phyloP scores from a whole-genome alignment of 2,888 invertebrate species.

The Brachyptera risi region DNA sequence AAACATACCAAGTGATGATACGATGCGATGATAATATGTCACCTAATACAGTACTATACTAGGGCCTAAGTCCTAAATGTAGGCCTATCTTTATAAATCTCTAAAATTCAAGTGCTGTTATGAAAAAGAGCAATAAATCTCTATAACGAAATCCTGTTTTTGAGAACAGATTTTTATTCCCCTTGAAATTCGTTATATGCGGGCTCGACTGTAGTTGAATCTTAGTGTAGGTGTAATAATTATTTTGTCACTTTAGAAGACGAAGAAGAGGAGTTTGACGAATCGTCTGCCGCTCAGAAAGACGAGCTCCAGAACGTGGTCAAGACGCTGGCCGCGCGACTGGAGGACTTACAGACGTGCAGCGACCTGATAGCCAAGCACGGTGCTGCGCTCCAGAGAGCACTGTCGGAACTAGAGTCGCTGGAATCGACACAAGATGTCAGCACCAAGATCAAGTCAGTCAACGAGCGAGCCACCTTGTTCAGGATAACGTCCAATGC shows the following conservation, averaged over 20 bases:
- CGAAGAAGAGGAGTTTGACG: constrained; percentile 73
- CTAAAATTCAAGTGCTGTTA: no score
- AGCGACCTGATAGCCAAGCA: constrained; percentile 87
- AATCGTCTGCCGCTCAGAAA: constrained; percentile 52
- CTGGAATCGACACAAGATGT: constrained; percentile 56
- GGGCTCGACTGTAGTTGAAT: no score
- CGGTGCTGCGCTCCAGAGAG: constrained; percentile 76
- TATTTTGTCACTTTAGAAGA: constrained; percentile 60
- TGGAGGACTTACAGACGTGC: constrained; percentile 89
- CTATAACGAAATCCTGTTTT: no score
- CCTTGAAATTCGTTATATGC: no score
- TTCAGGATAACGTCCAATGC: constrained; percentile 94
- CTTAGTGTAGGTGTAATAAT: no score
- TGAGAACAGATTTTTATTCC: no score
- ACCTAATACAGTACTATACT: no score
- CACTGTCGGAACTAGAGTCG: constrained; percentile 72
- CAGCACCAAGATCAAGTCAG: constrained; percentile 76
- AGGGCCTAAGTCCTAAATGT: no score
- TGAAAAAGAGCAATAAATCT: no score
- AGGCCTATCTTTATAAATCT: no score
- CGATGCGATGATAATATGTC: no score
- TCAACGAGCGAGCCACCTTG: constrained; percentile 90
- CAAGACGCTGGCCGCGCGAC: constrained; percentile 62
- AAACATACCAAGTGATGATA: no score
- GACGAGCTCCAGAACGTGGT: constrained; percentile 52